These are phyloP conservation scores for Macrochelys suwanniensis DNA, from an alignment of 2,797 vertebrate species.

Conservation along the genomic window DNA sequence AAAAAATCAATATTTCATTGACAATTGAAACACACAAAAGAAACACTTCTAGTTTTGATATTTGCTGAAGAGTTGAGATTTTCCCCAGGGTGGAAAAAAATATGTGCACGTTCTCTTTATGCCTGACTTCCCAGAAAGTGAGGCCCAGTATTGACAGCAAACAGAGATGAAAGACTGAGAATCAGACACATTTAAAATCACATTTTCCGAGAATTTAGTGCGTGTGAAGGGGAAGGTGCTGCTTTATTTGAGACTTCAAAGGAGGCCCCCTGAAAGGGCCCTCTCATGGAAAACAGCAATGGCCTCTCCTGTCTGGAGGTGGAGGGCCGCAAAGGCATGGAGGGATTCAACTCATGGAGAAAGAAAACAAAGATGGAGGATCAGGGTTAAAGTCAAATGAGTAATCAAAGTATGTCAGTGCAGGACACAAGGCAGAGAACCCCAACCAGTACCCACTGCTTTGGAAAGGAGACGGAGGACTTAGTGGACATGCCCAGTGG, in stretches of 20 bases:
- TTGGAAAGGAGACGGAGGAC: neutral
- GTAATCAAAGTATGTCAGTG: neutral
- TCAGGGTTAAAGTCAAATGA: neutral
- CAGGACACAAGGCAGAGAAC: neutral
- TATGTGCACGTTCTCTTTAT: neutral
- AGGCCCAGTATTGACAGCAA: neutral
- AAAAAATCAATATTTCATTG: neutral
- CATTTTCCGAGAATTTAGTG: neutral
- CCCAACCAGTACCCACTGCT: neutral
- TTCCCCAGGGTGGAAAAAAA: too few species aligned
- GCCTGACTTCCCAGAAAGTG: slow-evolving; percentile 14
- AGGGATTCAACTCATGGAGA: neutral
- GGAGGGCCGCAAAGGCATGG: neutral
- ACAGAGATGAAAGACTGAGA: neutral
- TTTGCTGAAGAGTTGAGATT: neutral
- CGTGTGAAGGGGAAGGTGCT: neutral
- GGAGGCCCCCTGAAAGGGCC: neutral
- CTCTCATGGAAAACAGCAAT: neutral
- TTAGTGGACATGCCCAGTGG: too few species aligned
- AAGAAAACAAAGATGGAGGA: neutral
- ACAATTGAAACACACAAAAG: neutral
- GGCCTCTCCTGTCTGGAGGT: neutral
- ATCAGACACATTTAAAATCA: neutral
- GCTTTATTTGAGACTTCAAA: neutral
- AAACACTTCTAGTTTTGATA: neutral